Conservation (phyloP, 2,797 vertebrate species). For the Anguilla obscura region DNA sequence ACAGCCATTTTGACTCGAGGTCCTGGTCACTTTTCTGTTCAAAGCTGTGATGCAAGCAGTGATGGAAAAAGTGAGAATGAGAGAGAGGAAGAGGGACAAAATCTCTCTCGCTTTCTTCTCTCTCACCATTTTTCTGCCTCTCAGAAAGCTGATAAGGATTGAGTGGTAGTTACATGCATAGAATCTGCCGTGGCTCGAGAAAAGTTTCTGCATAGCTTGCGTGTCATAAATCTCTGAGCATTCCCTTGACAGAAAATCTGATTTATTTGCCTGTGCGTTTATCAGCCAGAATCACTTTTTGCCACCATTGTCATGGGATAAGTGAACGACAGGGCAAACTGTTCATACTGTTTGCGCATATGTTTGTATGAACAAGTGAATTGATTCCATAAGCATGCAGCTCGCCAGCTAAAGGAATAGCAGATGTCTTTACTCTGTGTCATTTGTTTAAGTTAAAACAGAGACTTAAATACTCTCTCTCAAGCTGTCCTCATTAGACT, state of each 20-base stretch:
- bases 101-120: not conserved
- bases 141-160: not conserved
- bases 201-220: constrained; percentile 33
- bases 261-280: constrained; percentile 32
- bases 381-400: not conserved
- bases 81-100: not conserved
- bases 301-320: not conserved
- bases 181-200: not conserved
- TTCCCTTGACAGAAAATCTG: constrained; percentile 35
- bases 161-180: not conserved
- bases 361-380: constrained; percentile 11
- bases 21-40: not conserved
- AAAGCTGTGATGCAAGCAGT: not conserved
- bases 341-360: not conserved
- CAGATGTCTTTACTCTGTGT: constrained; percentile 37
- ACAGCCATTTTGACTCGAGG: not conserved
- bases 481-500: constrained; percentile 38
- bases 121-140: not conserved
- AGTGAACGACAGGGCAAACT: constrained; percentile 12
- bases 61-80: not conserved
- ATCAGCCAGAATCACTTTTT: constrained; percentile 39
- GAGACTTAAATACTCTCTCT: constrained; percentile 25
- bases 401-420: not conserved
- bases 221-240: constrained; percentile 39
- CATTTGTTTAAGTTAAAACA: constrained; percentile 35